Conservation (phyloP, 1,140 invertebrate species). For the Meloidogyne floridensis region DNA sequence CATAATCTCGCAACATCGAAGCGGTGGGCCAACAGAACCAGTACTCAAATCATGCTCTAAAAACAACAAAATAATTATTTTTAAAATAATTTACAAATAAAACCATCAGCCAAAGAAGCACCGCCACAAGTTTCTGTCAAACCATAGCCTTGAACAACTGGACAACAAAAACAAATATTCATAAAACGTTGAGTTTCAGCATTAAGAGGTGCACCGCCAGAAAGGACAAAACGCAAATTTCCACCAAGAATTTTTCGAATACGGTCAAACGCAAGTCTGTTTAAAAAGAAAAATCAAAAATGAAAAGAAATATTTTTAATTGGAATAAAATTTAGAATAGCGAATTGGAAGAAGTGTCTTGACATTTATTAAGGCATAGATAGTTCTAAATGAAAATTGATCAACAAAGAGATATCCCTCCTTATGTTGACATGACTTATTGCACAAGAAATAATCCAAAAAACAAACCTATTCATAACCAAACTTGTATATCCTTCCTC, state of each 20-base stretch:
- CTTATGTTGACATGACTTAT: background rate
- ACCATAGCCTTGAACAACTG: conserved; percentile 90
- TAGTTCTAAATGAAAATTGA: no score
- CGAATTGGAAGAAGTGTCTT: no score
- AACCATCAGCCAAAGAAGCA: conserved; percentile 83
- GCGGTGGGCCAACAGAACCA: conserved; percentile 85
- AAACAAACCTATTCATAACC: conserved; percentile 73
- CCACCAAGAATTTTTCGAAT: conserved; percentile 84
- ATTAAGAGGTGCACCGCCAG: conserved; percentile 91
- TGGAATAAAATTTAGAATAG: no score
- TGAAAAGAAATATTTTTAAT: conserved; percentile 13
- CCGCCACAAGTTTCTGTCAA: conserved; percentile 93
- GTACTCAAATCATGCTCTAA: conserved; percentile 73
- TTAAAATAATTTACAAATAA: background rate
- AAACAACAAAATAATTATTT: background rate
- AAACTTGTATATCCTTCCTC: conserved; percentile 81
- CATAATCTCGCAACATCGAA: conserved; percentile 81
- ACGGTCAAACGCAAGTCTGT: conserved; percentile 76
- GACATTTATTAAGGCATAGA: no score
- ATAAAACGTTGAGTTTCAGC: conserved; percentile 92
- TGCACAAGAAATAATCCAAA: background rate
- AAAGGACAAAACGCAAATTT: conserved; percentile 80
- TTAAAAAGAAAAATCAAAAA: conserved; percentile 40
- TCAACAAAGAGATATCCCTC: no score
- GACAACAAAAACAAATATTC: conserved; percentile 85